Base-by-base conservation (phyloP, 2,113 vertebrate species). In the Orthonyx spaldingii region DNA sequence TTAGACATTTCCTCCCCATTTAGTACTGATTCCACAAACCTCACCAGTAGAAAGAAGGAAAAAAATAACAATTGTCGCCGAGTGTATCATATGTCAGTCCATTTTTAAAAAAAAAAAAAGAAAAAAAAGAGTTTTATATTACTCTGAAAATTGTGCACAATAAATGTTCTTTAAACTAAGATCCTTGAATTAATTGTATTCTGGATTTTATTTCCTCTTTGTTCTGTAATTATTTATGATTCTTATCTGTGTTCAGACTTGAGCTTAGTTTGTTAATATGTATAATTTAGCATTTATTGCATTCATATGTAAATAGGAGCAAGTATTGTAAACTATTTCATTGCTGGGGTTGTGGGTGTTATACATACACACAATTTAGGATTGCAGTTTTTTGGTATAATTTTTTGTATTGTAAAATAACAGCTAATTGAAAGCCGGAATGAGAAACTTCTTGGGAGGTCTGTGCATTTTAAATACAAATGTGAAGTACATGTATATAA, bases 361-460 rank as follows among this genome's bases (percentile, higher is more conserved):
- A 97, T 95, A 96, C 97, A 98, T 97, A 98, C 98, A 98, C 98
- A 97, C 97, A 97, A 97, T 98, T 97, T 97, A 98, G 97, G 97
- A 99, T 96, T 98, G 98, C 97, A 97, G 96, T 92, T 96, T 98
- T 90, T 98, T 98, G 97, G 97, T 98, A 98, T 98, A 88, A 93
- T 97, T 98, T 99, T 99, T 99, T 99, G 97, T 99, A 99, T 98
- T 99, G 98, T 99, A 98, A 98, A 98, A 98, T 98, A 98, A 98
- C 98, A 97, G 97, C 98, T 98, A 98, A 98, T 98, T 98, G 98
- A 98, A 96, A 98, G 96, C 96, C 87, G 46, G 96, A 98, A 97
- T 24, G 89, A 97, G 93, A 97, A 95, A 97, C 97, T 82, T 94
- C 96, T 32, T 96, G 97, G 98, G 97, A 97, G 97, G 96, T 96